phyloP scores from a whole-genome alignment of 2,888 invertebrate species.

The Apamea anceps region DNA sequence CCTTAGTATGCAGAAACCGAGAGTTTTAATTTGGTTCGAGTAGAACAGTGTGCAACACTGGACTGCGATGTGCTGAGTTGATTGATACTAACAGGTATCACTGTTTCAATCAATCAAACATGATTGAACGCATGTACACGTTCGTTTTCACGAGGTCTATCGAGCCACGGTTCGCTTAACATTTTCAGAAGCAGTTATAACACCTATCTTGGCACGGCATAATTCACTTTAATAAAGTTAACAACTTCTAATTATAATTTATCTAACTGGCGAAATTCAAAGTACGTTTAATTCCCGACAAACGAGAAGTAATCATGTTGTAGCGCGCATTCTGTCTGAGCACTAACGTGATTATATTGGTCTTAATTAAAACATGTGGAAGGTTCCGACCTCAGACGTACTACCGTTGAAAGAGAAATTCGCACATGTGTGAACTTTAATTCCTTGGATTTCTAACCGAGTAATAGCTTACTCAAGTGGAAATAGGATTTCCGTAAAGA shows the following conservation, averaged over 20 bases:
- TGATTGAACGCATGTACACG: conserved; percentile 26
- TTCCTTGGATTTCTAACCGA: conserved; percentile 54
- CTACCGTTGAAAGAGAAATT: conserved; percentile 41
- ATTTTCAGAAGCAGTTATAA: not conserved
- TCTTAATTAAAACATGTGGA: conserved; percentile 51
- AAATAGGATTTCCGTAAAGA: conserved; percentile 34
- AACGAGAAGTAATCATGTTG: conserved; percentile 41
- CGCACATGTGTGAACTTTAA: conserved; percentile 56
- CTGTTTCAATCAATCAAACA: conserved; percentile 44
- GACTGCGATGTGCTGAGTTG: conserved; percentile 19
- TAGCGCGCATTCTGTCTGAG: conserved; percentile 42
- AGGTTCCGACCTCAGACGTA: conserved; percentile 46
- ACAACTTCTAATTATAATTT: conserved; percentile 18
- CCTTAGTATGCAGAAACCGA: not conserved
- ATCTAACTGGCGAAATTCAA: conserved; percentile 13
- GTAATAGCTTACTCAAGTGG: conserved; percentile 30
- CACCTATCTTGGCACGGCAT: conserved; percentile 3
- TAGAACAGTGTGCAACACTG: conserved; percentile 4
- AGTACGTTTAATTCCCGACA: conserved; percentile 39
- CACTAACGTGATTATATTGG: conserved; percentile 53
- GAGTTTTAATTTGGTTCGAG: conserved; percentile 1
- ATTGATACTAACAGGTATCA: conserved; percentile 46
- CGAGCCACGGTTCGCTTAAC: not conserved
- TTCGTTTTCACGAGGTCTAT: conserved; percentile 5
- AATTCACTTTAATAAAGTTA: conserved; percentile 9